Evolutionary conservation across 2,113 vertebrate genomes (phyloP).

Genomic region (Bubo blakistoni): DNA sequence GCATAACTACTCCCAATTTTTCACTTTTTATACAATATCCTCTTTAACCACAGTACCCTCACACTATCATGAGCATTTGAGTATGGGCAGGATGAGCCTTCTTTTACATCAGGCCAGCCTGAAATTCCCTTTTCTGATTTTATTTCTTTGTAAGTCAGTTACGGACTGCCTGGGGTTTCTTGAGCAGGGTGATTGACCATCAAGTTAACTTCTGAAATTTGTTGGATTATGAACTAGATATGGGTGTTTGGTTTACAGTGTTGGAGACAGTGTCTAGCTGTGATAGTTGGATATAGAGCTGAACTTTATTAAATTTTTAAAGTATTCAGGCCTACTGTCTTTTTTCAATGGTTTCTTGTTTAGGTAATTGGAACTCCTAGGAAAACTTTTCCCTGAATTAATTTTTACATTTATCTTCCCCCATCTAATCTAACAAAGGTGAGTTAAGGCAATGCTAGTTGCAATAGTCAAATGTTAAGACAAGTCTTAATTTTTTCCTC

Average conservation of each 20-base stretch:
- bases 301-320: neutral
- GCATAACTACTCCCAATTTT: neutral
- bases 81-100: neutral
- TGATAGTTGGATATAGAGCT: neutral
- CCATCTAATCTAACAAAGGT: neutral
- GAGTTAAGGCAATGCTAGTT: neutral
- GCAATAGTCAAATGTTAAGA: neutral
- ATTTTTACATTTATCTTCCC: neutral
- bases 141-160: neutral
- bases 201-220: neutral
- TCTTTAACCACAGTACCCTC: neutral
- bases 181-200: neutral
- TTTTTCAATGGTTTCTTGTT: neutral
- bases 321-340: neutral
- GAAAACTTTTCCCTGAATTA: neutral
- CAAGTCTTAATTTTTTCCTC: neutral
- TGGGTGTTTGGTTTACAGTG: neutral
- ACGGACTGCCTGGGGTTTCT: neutral
- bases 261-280: neutral
- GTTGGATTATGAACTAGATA: neutral
- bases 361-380: neutral
- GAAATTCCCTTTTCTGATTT: neutral
- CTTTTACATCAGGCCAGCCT: neutral
- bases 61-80: neutral
- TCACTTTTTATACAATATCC: neutral